These are phyloP conservation scores for Hippocampus guttulatus DNA, from an alignment of 2,113 vertebrate genomes.

Conservation along the genomic window DNA sequence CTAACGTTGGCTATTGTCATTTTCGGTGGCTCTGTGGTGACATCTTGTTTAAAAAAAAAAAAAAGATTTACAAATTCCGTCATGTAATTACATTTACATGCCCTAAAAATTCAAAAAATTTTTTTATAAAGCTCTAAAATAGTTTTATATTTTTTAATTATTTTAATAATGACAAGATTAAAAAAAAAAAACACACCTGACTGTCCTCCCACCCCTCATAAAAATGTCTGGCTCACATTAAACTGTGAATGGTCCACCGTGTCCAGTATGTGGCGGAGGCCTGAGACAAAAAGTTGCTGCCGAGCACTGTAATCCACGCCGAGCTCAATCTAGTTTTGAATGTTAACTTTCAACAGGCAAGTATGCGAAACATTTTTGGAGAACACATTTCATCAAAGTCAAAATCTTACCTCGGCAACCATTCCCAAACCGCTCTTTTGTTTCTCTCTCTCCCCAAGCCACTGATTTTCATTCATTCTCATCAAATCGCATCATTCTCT, in stretches of 20 bases:
- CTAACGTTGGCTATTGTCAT: too few species aligned
- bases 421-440: conserved; percentile 20
- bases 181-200: too few species aligned
- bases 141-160: too few species aligned
- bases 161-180: too few species aligned
- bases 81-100: too few species aligned
- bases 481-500: conserved; percentile 26
- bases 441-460: background rate
- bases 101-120: too few species aligned
- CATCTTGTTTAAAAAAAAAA: too few species aligned
- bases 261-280: background rate
- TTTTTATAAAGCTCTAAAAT: too few species aligned
- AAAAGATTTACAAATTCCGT: too few species aligned
- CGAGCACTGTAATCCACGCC: background rate
- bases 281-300: background rate
- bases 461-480: conserved; percentile 50
- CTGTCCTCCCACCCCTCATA: too few species aligned
- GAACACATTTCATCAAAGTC: background rate
- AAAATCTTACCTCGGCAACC: conserved; percentile 28
- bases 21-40: too few species aligned
- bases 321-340: background rate
- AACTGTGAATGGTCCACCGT: background rate
- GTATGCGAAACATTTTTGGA: background rate
- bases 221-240: background rate
- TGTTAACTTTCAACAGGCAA: background rate